These are phyloP conservation scores for Pemphigus obesinymphae DNA, from an alignment of 1,140 invertebrate species.

Conservation along the genomic window DNA sequence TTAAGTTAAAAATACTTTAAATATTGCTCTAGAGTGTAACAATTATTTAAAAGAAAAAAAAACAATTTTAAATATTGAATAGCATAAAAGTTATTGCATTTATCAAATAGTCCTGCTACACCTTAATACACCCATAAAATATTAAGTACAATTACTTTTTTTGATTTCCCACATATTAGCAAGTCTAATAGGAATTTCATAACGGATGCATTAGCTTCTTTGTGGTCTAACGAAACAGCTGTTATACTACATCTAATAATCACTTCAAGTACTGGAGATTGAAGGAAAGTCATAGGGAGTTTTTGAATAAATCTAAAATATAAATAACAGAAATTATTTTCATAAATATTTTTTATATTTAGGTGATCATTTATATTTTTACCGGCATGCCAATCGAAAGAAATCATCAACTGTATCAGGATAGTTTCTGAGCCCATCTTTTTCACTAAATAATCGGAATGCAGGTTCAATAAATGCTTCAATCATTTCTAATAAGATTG, in stretches of 20 bases:
- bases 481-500: slow-evolving; percentile 72
- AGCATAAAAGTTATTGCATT: too few relatives aligned
- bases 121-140: too few relatives aligned
- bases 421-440: slow-evolving; percentile 76
- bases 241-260: slow-evolving; percentile 70
- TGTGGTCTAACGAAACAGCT: slow-evolving; percentile 81
- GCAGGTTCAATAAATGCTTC: slow-evolving; percentile 80
- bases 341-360: background rate
- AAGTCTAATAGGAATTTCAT: slow-evolving; percentile 90
- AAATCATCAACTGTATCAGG: slow-evolving; percentile 97
- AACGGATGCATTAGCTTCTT: slow-evolving; percentile 91
- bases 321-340: background rate
- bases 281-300: slow-evolving; percentile 74
- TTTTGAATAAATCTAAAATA: slow-evolving; percentile 75
- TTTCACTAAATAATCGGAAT: slow-evolving; percentile 71
- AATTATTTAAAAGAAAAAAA: too few relatives aligned
- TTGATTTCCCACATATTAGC: slow-evolving; percentile 61
- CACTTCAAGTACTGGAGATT: slow-evolving; percentile 57
- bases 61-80: too few relatives aligned
- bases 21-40: too few relatives aligned
- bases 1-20: too few relatives aligned
- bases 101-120: too few relatives aligned
- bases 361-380: background rate
- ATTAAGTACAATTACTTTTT: slow-evolving; percentile 52
- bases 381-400: slow-evolving; percentile 80